Conservation (phyloP, 2,113 vertebrate genomes). For the Python bivittatus region DNA sequence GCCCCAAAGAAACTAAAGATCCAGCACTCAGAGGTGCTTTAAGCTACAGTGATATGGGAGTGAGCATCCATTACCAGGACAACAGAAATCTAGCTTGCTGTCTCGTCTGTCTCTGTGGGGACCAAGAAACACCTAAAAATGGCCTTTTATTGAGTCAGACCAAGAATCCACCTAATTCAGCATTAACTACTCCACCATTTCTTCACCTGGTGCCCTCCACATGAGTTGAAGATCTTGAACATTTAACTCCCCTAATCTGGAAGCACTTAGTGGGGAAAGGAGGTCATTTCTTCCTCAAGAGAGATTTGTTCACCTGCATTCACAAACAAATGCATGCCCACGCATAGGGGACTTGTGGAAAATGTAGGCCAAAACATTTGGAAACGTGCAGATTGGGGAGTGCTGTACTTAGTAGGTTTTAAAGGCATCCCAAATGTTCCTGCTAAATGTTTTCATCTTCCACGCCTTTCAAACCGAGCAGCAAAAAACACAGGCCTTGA, state of each 20-base stretch:
- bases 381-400: neutral
- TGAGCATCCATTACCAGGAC: too few relatives aligned
- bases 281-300: neutral
- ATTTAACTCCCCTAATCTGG: neutral
- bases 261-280: neutral
- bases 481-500: neutral
- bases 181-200: neutral
- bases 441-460: neutral
- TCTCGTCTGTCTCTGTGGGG: neutral
- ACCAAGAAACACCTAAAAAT: neutral
- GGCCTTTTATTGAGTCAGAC: neutral
- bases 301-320: neutral
- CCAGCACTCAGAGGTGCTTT: neutral
- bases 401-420: neutral
- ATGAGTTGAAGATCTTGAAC: neutral
- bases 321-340: neutral
- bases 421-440: neutral
- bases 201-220: neutral
- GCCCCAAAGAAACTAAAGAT: neutral
- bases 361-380: neutral
- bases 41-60: neutral
- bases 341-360: neutral
- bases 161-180: neutral
- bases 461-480: neutral
- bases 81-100: neutral